Base-by-base conservation (phyloP, 1,140 invertebrate genomes). In the Himalopsyche phryganea region DNA sequence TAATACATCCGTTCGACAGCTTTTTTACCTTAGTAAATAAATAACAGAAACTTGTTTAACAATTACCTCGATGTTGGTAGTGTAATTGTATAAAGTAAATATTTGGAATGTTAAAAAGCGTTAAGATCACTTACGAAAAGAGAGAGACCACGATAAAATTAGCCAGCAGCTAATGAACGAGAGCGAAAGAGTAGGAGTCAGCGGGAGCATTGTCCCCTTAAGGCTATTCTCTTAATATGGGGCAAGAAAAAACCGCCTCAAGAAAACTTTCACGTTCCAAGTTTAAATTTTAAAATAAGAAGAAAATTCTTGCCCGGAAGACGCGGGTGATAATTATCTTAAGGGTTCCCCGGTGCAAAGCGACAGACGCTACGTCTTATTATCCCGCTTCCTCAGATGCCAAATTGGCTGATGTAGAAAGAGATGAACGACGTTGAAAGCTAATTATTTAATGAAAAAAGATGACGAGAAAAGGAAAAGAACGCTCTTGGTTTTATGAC, bases 391-490 rank as follows among this genome's bases (percentile, higher is more conserved):
- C 9, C 36, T 45, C 14, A 5, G 14, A n/a, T 13, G 20, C 7
- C 15, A 17, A 46, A 46, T 40, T 45, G 41, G 42, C 32, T 1
- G 42, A 14, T 28, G 15, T 10, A 45, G 51, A 53, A 17, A 53
- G 58, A 52, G 40, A 41, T 13, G 44, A 33, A 49, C 11, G 18
- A 23, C 13, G 38, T 15, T 32, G 48, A 23, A 44, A 61, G 51
- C 57, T 57, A 61, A 61, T 61, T 61, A 61, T 61, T 61, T 57
- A 61, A 57, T 57, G 53, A 57, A 61, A 57, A 60, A 50, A 53
- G 45, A 57, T 38, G 59, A 56, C 28, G 23, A 48, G 35, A 51
- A 54, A 23, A 23, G 35, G 52, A 53, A 61, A 46, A 19, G 46
- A 46, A 47, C 41, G 15, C 17, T 50, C 19, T 20, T 42, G 52